Percentiles rank a stretch among this genome's conserved stretches.
phyloP scores from a whole-genome alignment of 2,113 vertebrate genomes.

The Actenoides hombroni region DNA sequence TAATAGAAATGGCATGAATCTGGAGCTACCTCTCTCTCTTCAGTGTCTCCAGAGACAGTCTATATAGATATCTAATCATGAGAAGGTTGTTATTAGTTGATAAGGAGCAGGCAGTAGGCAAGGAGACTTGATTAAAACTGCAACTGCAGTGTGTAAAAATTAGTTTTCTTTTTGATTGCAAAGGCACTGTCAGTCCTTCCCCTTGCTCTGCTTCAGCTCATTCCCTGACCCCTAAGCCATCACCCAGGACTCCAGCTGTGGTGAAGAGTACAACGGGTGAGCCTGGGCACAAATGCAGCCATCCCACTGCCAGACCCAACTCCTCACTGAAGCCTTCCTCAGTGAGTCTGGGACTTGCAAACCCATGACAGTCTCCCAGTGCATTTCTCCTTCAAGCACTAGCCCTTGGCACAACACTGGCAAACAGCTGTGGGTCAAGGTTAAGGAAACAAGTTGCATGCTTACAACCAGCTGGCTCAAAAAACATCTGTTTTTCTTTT shows the following conservation, averaged over 20 bases:
- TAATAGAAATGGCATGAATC: not conserved
- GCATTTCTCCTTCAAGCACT: not conserved
- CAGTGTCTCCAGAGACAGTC: conserved; percentile 6
- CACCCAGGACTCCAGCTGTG: not conserved
- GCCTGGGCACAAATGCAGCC: not conserved
- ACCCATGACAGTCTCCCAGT: accelerated
- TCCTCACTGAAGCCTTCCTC: not conserved
- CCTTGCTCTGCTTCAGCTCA: not conserved
- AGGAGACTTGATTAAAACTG: conserved; percentile 8
- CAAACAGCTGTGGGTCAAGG: not conserved
- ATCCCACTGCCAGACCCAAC: not conserved
- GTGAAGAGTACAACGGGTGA: not conserved
- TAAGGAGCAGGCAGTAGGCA: conserved; percentile 12
- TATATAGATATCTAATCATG: conserved; percentile 12
- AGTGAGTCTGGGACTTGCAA: not conserved
- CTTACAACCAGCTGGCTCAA: not conserved
- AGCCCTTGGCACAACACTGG: not conserved
- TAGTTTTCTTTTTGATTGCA: not conserved
- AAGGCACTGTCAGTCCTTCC: not conserved
- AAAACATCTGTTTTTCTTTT: not conserved
- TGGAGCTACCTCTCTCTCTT: not conserved
- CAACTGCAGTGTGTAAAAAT: not conserved
- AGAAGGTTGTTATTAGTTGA: not conserved
- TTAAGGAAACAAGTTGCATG: not conserved
- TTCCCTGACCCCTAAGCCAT: not conserved